phyloP scores from a whole-genome alignment of 2,888 invertebrate genomes.

The Octonoba sinensis region DNA sequence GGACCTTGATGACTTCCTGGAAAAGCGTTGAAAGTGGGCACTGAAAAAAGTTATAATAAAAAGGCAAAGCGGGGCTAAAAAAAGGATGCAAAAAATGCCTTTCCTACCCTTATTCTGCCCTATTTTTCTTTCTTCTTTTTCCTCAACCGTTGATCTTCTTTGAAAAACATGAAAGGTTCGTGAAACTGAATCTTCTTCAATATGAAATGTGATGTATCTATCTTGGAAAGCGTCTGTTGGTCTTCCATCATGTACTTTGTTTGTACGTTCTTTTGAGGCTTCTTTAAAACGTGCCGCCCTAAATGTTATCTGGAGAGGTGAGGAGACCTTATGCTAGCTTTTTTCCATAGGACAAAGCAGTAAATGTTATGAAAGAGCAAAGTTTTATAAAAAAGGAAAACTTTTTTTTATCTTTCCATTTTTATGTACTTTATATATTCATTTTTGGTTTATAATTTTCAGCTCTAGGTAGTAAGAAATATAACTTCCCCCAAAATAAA shows the following conservation, averaged over 20 bases:
- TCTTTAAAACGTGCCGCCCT: neutral
- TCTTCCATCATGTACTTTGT: slow-evolving; percentile 25
- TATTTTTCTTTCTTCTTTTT: slow-evolving; percentile 2
- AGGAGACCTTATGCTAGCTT: no score
- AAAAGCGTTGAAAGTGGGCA: slow-evolving; percentile 31
- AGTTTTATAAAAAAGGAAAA: no score
- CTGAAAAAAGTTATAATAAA: neutral
- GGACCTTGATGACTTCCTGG: slow-evolving; percentile 43
- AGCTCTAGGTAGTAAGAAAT: no score
- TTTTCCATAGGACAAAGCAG: no score
- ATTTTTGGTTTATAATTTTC: no score
- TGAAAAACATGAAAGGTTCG: slow-evolving; percentile 6
- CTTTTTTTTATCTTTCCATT: no score
- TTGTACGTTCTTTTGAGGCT: neutral
- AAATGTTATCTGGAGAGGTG: no score
- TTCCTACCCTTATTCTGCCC: neutral
- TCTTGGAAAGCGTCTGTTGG: slow-evolving; percentile 2
- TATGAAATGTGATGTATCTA: slow-evolving; percentile 35
- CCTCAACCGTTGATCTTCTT: neutral
- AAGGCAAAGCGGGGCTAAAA: neutral
- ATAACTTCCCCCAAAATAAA: no score
- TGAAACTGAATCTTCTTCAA: slow-evolving; percentile 34
- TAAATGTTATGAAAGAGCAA: no score
- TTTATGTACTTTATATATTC: no score
- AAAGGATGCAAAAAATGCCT: slow-evolving; percentile 14